A percentile compares a stretch with the other conserved stretches of the same genome.
These are phyloP conservation scores for Melinaea menophilus DNA, from an alignment of 2,888 invertebrate genomes.

Conservation along the genomic window DNA sequence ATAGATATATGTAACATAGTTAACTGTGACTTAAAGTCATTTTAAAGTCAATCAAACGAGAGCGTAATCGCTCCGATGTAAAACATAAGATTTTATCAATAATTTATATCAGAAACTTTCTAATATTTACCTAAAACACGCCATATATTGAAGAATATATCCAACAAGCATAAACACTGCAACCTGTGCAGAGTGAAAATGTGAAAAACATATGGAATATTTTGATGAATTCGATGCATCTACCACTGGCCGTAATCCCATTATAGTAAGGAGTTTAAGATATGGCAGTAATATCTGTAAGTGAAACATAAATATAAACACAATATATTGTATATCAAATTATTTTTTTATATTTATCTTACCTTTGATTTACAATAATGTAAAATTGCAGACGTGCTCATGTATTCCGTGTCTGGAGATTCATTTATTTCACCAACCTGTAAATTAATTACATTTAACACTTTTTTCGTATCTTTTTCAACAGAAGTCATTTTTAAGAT, in stretches of 20 bases:
- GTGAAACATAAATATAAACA: constrained; percentile 34
- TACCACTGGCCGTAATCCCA: constrained; percentile 85
- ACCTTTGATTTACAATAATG: constrained; percentile 89
- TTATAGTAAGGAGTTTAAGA: constrained; percentile 83
- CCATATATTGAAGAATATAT: constrained; percentile 87
- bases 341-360: constrained; percentile 23
- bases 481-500: not conserved
- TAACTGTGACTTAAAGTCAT: not conserved
- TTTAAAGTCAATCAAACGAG: constrained; percentile 36
- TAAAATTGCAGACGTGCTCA: constrained; percentile 87
- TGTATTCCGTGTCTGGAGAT: constrained; percentile 80
- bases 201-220: constrained; percentile 79
- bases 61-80: no score
- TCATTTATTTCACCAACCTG: constrained; percentile 85
- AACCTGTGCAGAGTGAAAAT: constrained; percentile 83
- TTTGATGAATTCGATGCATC: constrained; percentile 80
- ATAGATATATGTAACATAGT: not conserved
- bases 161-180: constrained; percentile 82
- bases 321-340: constrained; percentile 77
- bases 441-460: constrained; percentile 29
- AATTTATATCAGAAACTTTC: no score
- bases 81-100: no score
- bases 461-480: not conserved
- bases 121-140: constrained; percentile 82
- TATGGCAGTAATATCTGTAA: constrained; percentile 86